Evolutionary conservation across 2,113 vertebrate genomes (phyloP), one percentile per base, ranked within the genome.

Genomic region (Cricetomys ansorgei): DNA sequence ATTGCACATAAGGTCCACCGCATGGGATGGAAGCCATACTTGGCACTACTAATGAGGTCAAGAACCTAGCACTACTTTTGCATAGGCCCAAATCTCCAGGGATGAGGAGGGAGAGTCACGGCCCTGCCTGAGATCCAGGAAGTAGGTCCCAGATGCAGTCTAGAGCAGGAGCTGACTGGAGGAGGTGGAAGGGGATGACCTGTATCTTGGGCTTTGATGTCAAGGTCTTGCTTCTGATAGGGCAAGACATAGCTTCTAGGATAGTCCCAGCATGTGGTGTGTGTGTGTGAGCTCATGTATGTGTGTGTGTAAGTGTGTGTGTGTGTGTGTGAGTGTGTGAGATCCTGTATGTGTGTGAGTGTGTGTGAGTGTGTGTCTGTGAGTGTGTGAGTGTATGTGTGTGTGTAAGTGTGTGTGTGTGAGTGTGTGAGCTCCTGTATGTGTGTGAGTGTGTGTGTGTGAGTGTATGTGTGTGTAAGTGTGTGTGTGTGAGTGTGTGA

Each of bases 261-360:
- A 31, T 48, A 0, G 0, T 0, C 31, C 13, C 27, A 19, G 29
- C 31, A 0, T 0, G 0, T 5, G 0, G 0, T 31, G 25, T 34
- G 27, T 34, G 40, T 31, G 25, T 31, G 13, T 83, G 80, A n/a
- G n/a, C n/a, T n/a, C n/a, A n/a, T 83, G n/a, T 13, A 23, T 25
- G 31, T 80, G 34, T 55, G 7, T 76, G 25, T 76, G 7, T 45
- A 25, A 12, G 16, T 43, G 70, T 27, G 21, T 45, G 25, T 45
- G 23, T 45, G 72, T 45, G 25, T 75, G 23, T 4, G 5, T 45
- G 40, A 5, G 57, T 59, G n/a, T 70, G 21, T 70, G 37, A 40
- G 69, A n/a, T n/a, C 37, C 17, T 75, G 25, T 75, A 25, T 75
- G 43, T 45, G 4, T 73, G 65, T 59, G 57, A 17, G 57, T 69